Evolutionary conservation across 2,888 invertebrate species (phyloP), one percentile per base, ranked within the genome.

Genomic region (Ichneumoninae sp.): DNA sequence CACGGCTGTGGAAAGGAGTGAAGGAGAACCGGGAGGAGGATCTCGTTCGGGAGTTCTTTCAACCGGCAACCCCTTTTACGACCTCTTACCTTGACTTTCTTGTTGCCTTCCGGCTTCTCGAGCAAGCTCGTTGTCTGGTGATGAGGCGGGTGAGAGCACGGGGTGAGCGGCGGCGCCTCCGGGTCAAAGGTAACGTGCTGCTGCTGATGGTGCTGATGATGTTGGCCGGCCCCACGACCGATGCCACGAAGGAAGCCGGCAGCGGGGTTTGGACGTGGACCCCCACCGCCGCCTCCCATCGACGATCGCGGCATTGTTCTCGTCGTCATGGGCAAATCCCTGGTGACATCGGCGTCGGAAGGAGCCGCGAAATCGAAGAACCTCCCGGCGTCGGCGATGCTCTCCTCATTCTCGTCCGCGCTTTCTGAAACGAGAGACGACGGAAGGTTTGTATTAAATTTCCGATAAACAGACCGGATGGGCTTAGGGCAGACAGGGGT

Each of bases 71-170:
- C 65, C 36, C 22, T 66, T 75, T 52, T 16, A 36, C 52, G 52
- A 22, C n/a, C 88, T 16, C 95, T 92, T 94, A 96, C 97, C 95
- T 97, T 97, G 91, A 97, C 96, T 94, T 96, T 97, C 93, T 96
- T 96, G 94, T 96, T 96, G 90, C 94, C 93, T 86, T 95, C 95
- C 88, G 96, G 96, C 93, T 96, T 96, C 93, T 96, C 96, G 89
- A 96, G 94, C 57, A 95, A 93, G 90, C 93, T 93, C 92, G 95
- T 95, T 92, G 90, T 90, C 47, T 90, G 91, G 66, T 90, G 80
- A 72, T 91, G 95, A 94, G 75, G 44, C 44, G 44, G 90, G 88
- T 95, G 94, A 91, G 95, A 94, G n/a, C 88, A 90, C 44, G 91
- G 92, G 78, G 92, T 93, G 71, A 93, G 94, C 26, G 93, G 93